Evolutionary conservation across 2,888 invertebrate genomes (phyloP).

Genomic region (Idaea dimidiata): DNA sequence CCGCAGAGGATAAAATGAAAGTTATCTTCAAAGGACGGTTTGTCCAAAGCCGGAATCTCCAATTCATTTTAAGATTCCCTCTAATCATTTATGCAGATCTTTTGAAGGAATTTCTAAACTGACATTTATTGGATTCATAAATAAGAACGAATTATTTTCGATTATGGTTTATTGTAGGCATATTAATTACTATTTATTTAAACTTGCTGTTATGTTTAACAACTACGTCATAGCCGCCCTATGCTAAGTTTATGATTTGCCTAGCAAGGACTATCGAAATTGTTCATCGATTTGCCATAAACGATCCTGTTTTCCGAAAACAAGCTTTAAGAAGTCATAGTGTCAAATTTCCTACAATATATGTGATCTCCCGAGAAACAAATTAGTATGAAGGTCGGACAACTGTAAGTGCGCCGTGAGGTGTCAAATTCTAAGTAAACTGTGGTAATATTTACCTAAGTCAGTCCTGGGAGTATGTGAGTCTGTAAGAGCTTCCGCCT

Average conservation of each 20-base stretch:
- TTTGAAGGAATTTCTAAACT: background rate
- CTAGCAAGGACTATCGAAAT: too few relatives aligned
- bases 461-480: constrained; percentile 54
- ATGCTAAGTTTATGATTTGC: too few relatives aligned
- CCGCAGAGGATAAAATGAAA: constrained; percentile 31
- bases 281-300: too few relatives aligned
- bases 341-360: too few relatives aligned
- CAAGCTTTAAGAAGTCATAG: too few relatives aligned
- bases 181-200: background rate
- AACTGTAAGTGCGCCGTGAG: too few relatives aligned
- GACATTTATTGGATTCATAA: background rate
- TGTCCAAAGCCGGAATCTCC: constrained; percentile 13
- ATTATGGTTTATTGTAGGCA: background rate
- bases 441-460: constrained; percentile 59
- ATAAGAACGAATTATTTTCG: background rate
- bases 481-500: constrained; percentile 43
- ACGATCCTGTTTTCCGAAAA: too few relatives aligned
- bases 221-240: too few relatives aligned
- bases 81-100: constrained; percentile 1
- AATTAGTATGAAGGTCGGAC: too few relatives aligned
- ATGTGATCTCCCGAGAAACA: too few relatives aligned
- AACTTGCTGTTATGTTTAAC: background rate
- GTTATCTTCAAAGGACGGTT: constrained; percentile 24
- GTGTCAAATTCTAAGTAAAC: too few relatives aligned
- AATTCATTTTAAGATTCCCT: constrained; percentile 10